Conservation (phyloP, 1,140 invertebrate species). For the Nixonia krombeini region DNA sequence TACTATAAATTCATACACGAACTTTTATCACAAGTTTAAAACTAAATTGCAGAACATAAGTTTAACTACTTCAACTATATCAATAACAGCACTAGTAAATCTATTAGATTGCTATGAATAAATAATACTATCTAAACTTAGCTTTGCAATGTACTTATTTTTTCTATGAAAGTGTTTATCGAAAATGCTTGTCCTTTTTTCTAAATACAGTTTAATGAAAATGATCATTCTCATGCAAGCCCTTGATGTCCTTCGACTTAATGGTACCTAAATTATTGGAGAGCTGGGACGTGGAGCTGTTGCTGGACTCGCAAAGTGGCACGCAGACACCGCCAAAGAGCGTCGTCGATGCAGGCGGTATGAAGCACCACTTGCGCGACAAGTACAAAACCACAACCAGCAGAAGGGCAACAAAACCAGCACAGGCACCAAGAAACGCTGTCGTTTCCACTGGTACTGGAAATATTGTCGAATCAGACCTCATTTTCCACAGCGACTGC, state of each 20-base stretch:
- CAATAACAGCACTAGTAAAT: too few species aligned
- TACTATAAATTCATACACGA: too few species aligned
- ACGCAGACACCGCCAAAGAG: conserved; percentile 70
- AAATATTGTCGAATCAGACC: conserved; percentile 43
- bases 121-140: too few species aligned
- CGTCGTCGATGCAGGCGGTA: conserved; percentile 58
- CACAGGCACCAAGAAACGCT: conserved; percentile 83
- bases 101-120: too few species aligned
- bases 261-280: conserved; percentile 63
- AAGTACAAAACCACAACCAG: conserved; percentile 86
- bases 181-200: too few species aligned
- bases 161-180: too few species aligned
- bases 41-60: too few species aligned
- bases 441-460: conserved; percentile 83
- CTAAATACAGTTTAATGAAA: conserved; percentile 16
- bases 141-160: too few species aligned
- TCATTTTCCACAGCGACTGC: too few species aligned
- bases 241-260: conserved; percentile 9
- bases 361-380: conserved; percentile 84
- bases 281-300: conserved; percentile 60
- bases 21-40: too few species aligned
- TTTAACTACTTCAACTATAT: too few species aligned
- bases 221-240: conserved; percentile 43
- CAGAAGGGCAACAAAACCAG: conserved; percentile 80
- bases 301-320: conserved; percentile 66